Base-by-base conservation (phyloP, 2,113 vertebrate species). In the Ariopsis seemanni region DNA sequence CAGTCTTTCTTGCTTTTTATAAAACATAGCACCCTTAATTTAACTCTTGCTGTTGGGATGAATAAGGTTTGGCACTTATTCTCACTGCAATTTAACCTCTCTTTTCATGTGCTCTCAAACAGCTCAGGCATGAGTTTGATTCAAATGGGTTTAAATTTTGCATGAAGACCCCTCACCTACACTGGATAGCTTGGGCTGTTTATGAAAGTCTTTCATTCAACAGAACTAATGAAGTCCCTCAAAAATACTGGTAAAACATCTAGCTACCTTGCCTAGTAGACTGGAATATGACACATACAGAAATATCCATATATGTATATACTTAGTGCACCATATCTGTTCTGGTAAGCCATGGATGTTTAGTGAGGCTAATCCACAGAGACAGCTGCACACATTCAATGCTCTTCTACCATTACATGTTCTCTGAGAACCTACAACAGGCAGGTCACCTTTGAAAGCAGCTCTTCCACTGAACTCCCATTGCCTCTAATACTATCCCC, bases 401-500 rank as follows among this genome's bases (percentile, higher is more conserved):
- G 74, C 53, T 57, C 63, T 85, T 81, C 58, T 22, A 63, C 84
- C 65, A 82, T 86, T 53, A 83, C 75, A 17, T 89, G 89, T 86
- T 88, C 69, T 82, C 60, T 5, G 83, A 88, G 89, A 90, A 90
- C 87, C 90, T 88, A 88, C 89, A 90, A 88, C 88, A 87, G 69
- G 69, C 86, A 87, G 90, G 90, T 87, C 88, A 88, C 89, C 89
- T 91, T 91, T 91, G 90, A 91, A 92, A 88, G 20, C 82, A 34
- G 30, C 69, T 83, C 88, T 83, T 81, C n/a, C 82, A 86, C 81
- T 77, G 65, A 88, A 87, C 88, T 86, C 89, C 88, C 83, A 84
- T 72, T n/a, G 74, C 85, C 83, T 90, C 89, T 80, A 75, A 89
- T 88, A 87, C 80, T 84, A 84, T 88, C 85, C 84, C 72, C 83